Base-by-base conservation (phyloP, 2,797 vertebrate genomes). In the Enteromius argenteus region DNA sequence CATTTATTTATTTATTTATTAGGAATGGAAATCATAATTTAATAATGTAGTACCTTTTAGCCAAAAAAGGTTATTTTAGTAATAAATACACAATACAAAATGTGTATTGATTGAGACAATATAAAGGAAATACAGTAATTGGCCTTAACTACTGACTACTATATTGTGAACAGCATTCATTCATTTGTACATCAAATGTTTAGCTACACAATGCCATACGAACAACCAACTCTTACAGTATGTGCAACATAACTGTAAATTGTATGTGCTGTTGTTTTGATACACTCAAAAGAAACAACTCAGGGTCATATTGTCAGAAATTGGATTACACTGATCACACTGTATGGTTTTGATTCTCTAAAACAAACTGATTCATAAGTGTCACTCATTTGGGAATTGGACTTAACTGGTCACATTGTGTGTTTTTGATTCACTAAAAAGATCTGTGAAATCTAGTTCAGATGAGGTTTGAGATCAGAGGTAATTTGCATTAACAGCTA, bases 401-500 rank as follows among this genome's bases (percentile, higher is more conserved):
- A 13, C 3, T 27, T 23, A 23, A 58, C 10, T 58, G 53, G 21
- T n/a, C 9, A n/a, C 1, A 56, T 17, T 23, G 53, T 23, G 10
- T 10, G 53, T n/a, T 23, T 23, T 23, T 58, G 10, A 60, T 60
- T 27, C n/a, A 60, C n/a, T 11, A 60, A 56, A 56, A 30, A 46
- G 46, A 78, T 62, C 56, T 60, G 53, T 60, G 39, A 32, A 32
- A 32, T 58, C 8, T 51, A 39, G 3, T 27, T 75, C 27, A 78
- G 32, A 30, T 49, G 15, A 67, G 71, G 58, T 75, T 77, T 77
- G 27, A 37, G 42, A 46, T 27, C 56, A 82, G 42, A 4, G 27
- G 23, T 58, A 35, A 77, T 69, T 69, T 51, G 44, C 60, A 66
- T 58, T 51, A 77, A 56, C 23, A 58, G 27, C 37, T 56, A 44